phyloP scores from a whole-genome alignment of 2,113 vertebrate genomes.

The Hippocampus abdominalis region DNA sequence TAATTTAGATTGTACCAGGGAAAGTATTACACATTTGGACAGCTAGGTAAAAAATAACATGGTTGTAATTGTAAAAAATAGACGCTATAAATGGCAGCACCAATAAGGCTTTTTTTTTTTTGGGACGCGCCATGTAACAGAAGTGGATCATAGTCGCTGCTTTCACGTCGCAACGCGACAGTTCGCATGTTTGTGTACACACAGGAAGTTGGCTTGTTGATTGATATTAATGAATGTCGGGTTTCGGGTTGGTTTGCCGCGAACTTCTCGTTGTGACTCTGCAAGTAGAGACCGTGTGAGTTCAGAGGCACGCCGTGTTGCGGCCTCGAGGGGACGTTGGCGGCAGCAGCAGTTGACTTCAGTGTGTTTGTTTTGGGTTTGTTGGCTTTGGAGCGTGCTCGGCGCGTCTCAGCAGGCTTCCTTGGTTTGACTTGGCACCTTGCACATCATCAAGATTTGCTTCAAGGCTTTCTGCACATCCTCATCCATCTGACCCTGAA shows the following conservation, averaged over 20 bases:
- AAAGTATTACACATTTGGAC: conserved; percentile 24
- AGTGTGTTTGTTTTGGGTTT: conserved; percentile 8
- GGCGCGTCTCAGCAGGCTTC: conserved; percentile 62
- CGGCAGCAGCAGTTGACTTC: conserved; percentile 10
- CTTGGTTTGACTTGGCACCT: conserved; percentile 87
- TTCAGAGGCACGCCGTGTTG: background rate
- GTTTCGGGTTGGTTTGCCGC: background rate
- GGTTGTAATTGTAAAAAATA: conserved; percentile 43
- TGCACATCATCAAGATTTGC: conserved; percentile 96
- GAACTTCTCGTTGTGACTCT: background rate
- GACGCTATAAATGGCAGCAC: conserved; percentile 28
- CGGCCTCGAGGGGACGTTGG: background rate
- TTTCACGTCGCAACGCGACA: background rate
- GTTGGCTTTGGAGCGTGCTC: conserved; percentile 5
- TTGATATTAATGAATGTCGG: background rate
- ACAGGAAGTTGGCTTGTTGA: conserved; percentile 4
- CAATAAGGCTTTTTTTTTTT: conserved; percentile 10
- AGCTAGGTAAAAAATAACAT: conserved; percentile 32
- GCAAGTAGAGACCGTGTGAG: background rate
- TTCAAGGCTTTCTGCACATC: conserved; percentile 97
- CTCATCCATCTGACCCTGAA: conserved; percentile 98
- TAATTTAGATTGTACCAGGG: conserved; percentile 42
- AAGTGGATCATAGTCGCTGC: conserved; percentile 2
- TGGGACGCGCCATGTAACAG: conserved; percentile 26
- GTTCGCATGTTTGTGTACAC: conserved; percentile 7